Percentiles rank a stretch among this genome's conserved stretches.
Evolutionary conservation across 2,797 vertebrate genomes (phyloP).

Genomic region (Amphiprion clarkii): DNA sequence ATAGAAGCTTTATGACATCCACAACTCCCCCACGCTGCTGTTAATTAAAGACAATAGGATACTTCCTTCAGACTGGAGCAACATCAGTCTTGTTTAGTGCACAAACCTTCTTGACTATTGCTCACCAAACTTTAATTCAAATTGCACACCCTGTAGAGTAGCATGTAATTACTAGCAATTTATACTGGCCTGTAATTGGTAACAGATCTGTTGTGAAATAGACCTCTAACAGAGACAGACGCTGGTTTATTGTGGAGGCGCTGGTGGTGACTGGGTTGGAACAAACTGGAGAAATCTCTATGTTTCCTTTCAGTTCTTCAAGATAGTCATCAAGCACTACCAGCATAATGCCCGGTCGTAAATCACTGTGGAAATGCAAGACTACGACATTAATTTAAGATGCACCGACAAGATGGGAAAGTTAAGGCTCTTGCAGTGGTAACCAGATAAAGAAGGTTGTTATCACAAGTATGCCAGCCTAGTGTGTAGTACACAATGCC

Average conservation of each 20-base stretch:
- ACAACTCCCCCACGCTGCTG: slow-evolving; percentile 31
- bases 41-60: slow-evolving; percentile 60
- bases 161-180: slow-evolving; percentile 84
- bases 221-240: slow-evolving; percentile 58
- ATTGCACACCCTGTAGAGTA: slow-evolving; percentile 74
- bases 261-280: slow-evolving; percentile 45
- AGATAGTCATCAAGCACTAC: slow-evolving; percentile 35
- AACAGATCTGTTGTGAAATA: slow-evolving; percentile 81
- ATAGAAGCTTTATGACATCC: slow-evolving; percentile 11
- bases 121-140: slow-evolving; percentile 78
- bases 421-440: slow-evolving; percentile 7
- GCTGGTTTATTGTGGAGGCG: slow-evolving; percentile 61
- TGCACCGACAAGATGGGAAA: neutral
- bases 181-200: slow-evolving; percentile 82
- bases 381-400: slow-evolving; percentile 5
- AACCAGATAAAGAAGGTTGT: slow-evolving; percentile 38
- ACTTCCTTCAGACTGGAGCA: slow-evolving; percentile 43
- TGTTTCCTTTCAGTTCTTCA: slow-evolving; percentile 20
- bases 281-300: slow-evolving; percentile 32
- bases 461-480: slow-evolving; percentile 8
- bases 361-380: slow-evolving; percentile 4
- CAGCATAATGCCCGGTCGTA: slow-evolving; percentile 5
- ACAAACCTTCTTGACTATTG: slow-evolving; percentile 54
- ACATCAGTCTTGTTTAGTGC: slow-evolving; percentile 39
- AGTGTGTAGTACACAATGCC: slow-evolving; percentile 31